These are phyloP conservation scores for Vidua chalybeata DNA, from an alignment of 2,113 vertebrate species.

Conservation along the genomic window DNA sequence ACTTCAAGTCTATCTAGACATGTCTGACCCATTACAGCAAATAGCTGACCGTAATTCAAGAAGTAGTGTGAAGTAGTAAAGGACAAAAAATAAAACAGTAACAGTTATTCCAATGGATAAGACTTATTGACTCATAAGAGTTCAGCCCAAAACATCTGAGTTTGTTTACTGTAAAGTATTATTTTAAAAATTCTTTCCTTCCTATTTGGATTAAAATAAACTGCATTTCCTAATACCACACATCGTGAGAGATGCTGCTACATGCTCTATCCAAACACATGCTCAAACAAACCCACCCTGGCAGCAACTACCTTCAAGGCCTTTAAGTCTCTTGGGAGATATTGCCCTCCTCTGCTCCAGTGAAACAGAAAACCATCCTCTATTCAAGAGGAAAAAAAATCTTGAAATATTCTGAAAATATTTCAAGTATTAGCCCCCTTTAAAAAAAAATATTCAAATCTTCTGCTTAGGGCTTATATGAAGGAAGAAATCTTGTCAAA, in stretches of 20 bases:
- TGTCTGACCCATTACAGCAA: background rate
- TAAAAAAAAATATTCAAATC: background rate
- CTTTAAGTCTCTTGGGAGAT: background rate
- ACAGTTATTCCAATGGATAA: background rate
- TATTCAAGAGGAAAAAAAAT: background rate
- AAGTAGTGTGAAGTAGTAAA: background rate
- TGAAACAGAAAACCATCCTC: background rate
- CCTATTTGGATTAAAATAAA: constrained; percentile 35
- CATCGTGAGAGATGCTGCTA: constrained; percentile 36
- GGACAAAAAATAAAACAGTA: background rate
- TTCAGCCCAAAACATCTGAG: background rate
- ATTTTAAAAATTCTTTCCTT: constrained; percentile 54
- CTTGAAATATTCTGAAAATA: background rate
- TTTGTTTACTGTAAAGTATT: background rate
- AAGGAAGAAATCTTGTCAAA: background rate
- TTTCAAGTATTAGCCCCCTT: background rate
- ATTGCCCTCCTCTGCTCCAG: background rate
- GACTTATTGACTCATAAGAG: background rate
- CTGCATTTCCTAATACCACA: constrained; percentile 13
- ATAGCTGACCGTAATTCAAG: background rate
- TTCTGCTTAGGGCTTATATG: background rate
- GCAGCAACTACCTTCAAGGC: constrained; percentile 12
- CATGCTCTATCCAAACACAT: background rate
- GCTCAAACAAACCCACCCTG: background rate
- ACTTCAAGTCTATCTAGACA: background rate